Conservation (phyloP, 30 jellyfish, hydroid and myxozoan species). For the Aurelia coerulea region DNA sequence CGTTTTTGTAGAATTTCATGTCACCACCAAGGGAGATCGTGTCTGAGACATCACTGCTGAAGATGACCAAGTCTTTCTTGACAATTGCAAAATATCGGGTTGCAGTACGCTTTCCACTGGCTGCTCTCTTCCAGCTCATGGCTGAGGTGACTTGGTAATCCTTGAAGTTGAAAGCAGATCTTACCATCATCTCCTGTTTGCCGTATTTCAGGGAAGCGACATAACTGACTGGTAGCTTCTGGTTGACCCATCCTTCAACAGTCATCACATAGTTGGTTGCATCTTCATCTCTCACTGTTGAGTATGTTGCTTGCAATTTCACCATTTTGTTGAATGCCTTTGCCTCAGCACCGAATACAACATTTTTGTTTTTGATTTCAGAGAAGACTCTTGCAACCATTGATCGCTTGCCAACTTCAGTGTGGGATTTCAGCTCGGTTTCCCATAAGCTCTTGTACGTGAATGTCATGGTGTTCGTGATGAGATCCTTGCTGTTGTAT, state of each 20-base stretch:
- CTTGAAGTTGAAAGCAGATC: conserved; percentile 32
- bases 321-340: conserved; percentile 60
- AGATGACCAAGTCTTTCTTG: conserved; percentile 50
- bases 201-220: conserved; percentile 63
- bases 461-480: conserved; percentile 68
- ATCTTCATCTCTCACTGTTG: conserved; percentile 33
- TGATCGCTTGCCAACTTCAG: conserved; percentile 56
- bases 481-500: conserved; percentile 73
- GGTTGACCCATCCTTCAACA: conserved; percentile 75
- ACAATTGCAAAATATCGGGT: conserved; percentile 31
- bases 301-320: conserved; percentile 69
- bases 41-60: conserved; percentile 59
- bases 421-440: conserved; percentile 60
- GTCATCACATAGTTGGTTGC: conserved; percentile 54
- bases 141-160: conserved; percentile 55
- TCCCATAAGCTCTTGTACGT: conserved; percentile 75
- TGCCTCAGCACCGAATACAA: conserved; percentile 73
- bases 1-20: conserved; percentile 66
- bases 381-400: conserved; percentile 50
- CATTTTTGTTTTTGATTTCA: conserved; percentile 50
- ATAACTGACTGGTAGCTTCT: conserved; percentile 67
- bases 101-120: conserved; percentile 51
- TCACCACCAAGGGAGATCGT: conserved; percentile 42
- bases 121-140: conserved; percentile 62
- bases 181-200: conserved; percentile 15